phyloP scores from a whole-genome alignment of 2,797 vertebrate genomes.

The Emydoidea blandingii region DNA sequence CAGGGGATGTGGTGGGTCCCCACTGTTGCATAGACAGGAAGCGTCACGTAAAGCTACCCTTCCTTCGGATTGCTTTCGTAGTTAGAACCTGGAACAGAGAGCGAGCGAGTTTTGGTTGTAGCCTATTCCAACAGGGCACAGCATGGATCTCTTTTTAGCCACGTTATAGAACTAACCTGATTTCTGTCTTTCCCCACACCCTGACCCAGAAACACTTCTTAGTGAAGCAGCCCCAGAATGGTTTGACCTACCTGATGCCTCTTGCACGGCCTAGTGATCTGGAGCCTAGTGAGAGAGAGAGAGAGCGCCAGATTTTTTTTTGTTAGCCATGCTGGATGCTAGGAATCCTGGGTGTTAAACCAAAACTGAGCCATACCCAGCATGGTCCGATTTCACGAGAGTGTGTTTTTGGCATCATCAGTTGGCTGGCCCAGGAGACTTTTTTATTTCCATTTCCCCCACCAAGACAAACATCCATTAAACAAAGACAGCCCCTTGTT shows the following conservation, averaged over 20 bases:
- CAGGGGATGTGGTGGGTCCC: background rate
- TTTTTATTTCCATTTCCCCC: background rate
- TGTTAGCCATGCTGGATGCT: background rate
- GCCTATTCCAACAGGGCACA: background rate
- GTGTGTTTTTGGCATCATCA: background rate
- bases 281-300: background rate
- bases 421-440: background rate
- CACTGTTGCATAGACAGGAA: background rate
- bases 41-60: background rate
- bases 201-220: background rate
- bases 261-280: background rate
- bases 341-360: background rate
- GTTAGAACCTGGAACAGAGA: background rate
- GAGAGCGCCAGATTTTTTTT: rapidly evolving
- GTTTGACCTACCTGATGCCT: background rate
- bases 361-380: background rate
- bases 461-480: background rate
- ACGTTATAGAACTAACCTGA: background rate
- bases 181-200: background rate
- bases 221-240: background rate
- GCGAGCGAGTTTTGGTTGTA: background rate
- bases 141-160: background rate
- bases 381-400: background rate
- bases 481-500: background rate
- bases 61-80: background rate